Percentiles rank a stretch among this genome's conserved stretches.
Conservation (phyloP, 1,140 invertebrate genomes). For the Hylyphantes graminicola region DNA sequence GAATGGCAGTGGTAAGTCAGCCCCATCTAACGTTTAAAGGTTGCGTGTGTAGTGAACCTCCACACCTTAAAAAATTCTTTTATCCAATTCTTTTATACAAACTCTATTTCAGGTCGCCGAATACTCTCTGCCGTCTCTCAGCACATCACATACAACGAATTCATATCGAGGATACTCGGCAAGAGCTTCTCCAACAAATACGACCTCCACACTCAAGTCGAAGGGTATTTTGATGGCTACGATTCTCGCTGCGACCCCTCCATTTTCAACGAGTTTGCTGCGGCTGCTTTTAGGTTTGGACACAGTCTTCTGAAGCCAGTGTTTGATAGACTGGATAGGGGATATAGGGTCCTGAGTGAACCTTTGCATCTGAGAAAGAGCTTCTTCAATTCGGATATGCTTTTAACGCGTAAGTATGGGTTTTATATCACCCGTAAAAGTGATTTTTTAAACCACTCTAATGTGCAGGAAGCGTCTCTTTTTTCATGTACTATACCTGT, state of each 20-base stretch:
- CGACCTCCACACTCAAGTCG: slow-evolving; percentile 82
- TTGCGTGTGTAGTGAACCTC: too few relatives aligned
- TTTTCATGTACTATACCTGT: too few relatives aligned
- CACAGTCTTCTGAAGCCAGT: slow-evolving; percentile 92
- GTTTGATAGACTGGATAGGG: slow-evolving; percentile 83
- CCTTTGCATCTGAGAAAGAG: slow-evolving; percentile 86
- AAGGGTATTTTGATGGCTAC: slow-evolving; percentile 93
- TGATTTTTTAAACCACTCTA: neutral
- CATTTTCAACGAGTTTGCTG: slow-evolving; percentile 93
- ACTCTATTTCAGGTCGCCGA: slow-evolving; percentile 66
- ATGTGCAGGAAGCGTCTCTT: too few relatives aligned
- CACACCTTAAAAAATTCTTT: too few relatives aligned
- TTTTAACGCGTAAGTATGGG: slow-evolving; percentile 72
- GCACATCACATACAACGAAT: slow-evolving; percentile 94
- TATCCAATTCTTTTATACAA: neutral
- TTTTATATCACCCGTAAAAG: neutral
- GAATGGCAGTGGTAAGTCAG: too few relatives aligned
- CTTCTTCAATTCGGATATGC: slow-evolving; percentile 94
- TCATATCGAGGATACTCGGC: slow-evolving; percentile 91
- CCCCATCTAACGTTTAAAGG: too few relatives aligned
- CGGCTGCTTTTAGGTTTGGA: slow-evolving; percentile 86
- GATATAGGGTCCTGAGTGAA: slow-evolving; percentile 77
- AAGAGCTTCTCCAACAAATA: slow-evolving; percentile 91
- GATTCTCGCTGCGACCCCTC: slow-evolving; percentile 90
- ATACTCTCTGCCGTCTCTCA: slow-evolving; percentile 90